These are phyloP conservation scores for Myzus persicae DNA, from an alignment of 1,140 invertebrate genomes.

Conservation along the genomic window DNA sequence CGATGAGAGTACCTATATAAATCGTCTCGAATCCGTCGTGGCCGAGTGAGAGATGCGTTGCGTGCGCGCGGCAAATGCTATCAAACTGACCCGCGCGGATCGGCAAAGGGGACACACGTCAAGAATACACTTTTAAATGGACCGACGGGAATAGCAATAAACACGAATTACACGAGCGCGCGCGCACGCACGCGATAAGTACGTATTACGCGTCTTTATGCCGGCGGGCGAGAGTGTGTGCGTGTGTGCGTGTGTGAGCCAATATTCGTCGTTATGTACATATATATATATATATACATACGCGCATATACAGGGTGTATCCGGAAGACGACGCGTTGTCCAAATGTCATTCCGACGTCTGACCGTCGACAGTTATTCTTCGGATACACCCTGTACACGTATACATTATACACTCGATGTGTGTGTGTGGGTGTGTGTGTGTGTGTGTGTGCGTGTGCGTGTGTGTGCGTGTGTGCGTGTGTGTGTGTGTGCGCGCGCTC, in stretches of 20 bases:
- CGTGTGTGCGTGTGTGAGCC: too few relatives aligned
- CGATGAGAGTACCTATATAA: too few relatives aligned
- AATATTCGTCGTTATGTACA: too few relatives aligned
- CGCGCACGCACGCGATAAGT: background rate
- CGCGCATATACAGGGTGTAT: background rate
- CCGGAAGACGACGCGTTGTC: background rate
- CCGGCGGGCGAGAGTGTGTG: background rate
- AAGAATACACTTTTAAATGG: conserved; percentile 43
- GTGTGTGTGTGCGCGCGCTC: background rate
- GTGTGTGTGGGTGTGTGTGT: background rate
- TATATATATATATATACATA: background rate
- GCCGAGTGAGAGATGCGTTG: conserved; percentile 12
- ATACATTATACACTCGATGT: background rate
- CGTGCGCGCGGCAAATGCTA: conserved; percentile 36
- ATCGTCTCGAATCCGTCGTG: conserved; percentile 3
- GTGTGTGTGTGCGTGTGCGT: too few relatives aligned
- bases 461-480: background rate
- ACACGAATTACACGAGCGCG: conserved; percentile 1
- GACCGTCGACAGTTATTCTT: background rate
- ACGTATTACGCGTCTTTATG: background rate
- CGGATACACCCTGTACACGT: background rate
- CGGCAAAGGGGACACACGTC: conserved; percentile 48
- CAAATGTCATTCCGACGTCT: background rate
- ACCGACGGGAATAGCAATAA: conserved; percentile 45
- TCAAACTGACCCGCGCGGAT: conserved; percentile 46